Evolutionary conservation across 2,888 invertebrate genomes (phyloP).

Genomic region (Unio delphinus): DNA sequence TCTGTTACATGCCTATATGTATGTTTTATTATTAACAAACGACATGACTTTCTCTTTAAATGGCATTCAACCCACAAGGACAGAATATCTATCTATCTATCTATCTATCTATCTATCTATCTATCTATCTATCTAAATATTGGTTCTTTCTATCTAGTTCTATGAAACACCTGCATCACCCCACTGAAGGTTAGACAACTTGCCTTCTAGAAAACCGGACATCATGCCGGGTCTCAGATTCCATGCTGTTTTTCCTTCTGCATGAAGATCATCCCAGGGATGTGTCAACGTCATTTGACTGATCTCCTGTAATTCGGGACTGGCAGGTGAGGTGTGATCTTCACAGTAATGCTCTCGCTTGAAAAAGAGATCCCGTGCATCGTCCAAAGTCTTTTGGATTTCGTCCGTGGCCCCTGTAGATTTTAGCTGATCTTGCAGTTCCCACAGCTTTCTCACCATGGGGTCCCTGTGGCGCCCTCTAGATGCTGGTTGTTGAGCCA

Average conservation of each 20-base stretch:
- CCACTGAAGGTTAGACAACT: background rate
- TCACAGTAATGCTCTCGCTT: conserved; percentile 22
- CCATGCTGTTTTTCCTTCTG: conserved; percentile 25
- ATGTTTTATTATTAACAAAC: no score
- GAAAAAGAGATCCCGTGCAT: conserved; percentile 1
- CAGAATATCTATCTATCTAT: no score
- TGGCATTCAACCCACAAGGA: no score
- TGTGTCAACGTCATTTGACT: conserved; percentile 14
- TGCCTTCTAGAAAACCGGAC: conserved; percentile 33
- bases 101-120: no score
- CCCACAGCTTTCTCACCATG: background rate
- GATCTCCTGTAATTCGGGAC: conserved; percentile 16
- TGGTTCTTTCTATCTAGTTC: no score
- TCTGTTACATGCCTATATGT: no score
- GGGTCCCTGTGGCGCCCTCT: background rate
- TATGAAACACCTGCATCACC: no score
- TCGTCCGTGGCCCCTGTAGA: background rate
- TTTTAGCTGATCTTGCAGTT: background rate
- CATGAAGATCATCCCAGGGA: conserved; percentile 23
- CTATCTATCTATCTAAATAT: no score
- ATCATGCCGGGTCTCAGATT: conserved; percentile 19
- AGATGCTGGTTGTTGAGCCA: no score
- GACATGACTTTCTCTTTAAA: no score
- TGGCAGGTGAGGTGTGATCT: conserved; percentile 11
- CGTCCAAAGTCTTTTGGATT: background rate